phyloP scores from a whole-genome alignment of 2,113 vertebrate species.

The Climacteris rufus region DNA sequence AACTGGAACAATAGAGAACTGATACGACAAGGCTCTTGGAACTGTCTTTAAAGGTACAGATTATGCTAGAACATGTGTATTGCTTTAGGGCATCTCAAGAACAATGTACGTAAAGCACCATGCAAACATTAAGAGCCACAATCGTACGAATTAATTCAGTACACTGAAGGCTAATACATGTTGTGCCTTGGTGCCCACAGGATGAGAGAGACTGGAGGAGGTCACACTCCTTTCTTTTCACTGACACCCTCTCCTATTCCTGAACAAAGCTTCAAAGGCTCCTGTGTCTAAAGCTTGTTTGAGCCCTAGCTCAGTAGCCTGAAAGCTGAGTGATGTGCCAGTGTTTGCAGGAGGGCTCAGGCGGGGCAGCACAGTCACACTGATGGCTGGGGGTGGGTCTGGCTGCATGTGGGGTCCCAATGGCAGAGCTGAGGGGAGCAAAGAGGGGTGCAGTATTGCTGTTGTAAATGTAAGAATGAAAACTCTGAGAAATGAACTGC shows the following conservation, averaged over 20 bases:
- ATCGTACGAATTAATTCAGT: background rate
- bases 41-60: background rate
- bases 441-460: background rate
- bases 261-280: background rate
- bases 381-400: too few species aligned
- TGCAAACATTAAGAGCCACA: background rate
- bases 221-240: background rate
- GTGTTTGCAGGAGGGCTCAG: background rate
- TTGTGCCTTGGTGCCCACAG: background rate
- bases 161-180: background rate
- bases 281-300: background rate
- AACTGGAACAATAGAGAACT: background rate
- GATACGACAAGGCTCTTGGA: background rate
- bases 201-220: background rate
- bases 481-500: too few species aligned
- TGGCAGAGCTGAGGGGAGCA: background rate
- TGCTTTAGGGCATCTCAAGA: background rate
- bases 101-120: background rate
- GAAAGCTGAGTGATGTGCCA: background rate
- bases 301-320: background rate
- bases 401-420: fast-evolving
- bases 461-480: too few species aligned
- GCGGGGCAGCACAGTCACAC: background rate
- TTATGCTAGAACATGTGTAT: background rate
- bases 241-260: background rate